Evolutionary conservation across 2,888 invertebrate genomes (phyloP).

Genomic region (Drosophila nr. fundita): DNA sequence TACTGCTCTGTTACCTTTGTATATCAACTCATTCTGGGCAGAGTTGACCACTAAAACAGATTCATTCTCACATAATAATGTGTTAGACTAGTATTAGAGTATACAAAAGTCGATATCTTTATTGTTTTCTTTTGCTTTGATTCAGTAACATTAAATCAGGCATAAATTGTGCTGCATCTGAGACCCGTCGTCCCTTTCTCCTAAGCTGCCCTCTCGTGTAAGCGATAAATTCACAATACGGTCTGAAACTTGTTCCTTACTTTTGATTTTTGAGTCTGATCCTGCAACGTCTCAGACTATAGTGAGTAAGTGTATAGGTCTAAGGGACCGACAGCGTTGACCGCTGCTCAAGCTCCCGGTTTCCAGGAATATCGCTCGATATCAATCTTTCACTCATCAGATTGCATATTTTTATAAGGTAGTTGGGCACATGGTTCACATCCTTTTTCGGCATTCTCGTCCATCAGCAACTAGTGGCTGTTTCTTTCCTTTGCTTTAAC

Average conservation of each 20-base stretch:
- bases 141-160: conserved; percentile 31
- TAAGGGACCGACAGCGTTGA: conserved; percentile 41
- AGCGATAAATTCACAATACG: conserved; percentile 56
- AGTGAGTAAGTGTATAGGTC: conserved; percentile 31
- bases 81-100: conserved; percentile 1
- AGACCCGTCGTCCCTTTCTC: conserved; percentile 10
- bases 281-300: conserved; percentile 35
- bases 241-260: conserved; percentile 42
- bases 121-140: conserved; percentile 14
- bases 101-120: conserved; percentile 7
- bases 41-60: background rate
- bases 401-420: conserved; percentile 83
- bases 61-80: background rate
- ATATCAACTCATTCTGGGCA: background rate
- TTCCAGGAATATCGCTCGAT: conserved; percentile 83
- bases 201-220: conserved; percentile 45
- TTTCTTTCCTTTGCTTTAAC: conserved; percentile 38
- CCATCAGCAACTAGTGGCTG: conserved; percentile 37
- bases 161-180: conserved; percentile 26
- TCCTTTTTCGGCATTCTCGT: conserved; percentile 72
- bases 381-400: conserved; percentile 82
- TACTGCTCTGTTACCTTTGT: background rate
- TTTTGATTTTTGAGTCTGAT: conserved; percentile 38
- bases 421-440: conserved; percentile 72
- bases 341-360: conserved; percentile 50